Percentiles rank a stretch among this genome's conserved stretches.
phyloP scores from a whole-genome alignment of 2,888 invertebrate genomes.

The Leucoma salicis region DNA sequence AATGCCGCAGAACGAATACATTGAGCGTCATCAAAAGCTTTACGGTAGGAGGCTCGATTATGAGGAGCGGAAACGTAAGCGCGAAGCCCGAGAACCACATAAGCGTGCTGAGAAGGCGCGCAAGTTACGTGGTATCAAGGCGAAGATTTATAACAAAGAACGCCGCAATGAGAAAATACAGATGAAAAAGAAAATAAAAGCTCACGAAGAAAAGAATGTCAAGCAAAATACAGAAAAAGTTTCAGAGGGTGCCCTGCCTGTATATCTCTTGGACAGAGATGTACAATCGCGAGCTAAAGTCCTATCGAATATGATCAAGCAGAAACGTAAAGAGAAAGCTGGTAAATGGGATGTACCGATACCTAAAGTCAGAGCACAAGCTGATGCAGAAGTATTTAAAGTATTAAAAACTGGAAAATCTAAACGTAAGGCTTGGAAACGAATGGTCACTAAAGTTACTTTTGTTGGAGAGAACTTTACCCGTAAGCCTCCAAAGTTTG shows the following conservation, averaged over 20 bases:
- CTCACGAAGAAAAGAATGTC: conserved; percentile 97
- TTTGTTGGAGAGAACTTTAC: conserved; percentile 99
- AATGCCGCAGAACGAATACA: conserved; percentile 99
- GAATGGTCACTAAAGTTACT: conserved; percentile 99
- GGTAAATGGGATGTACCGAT: conserved; percentile 99
- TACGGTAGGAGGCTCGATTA: conserved; percentile 98
- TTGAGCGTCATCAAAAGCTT: conserved; percentile 98
- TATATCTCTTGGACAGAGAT: conserved; percentile 98
- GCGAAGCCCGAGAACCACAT: conserved; percentile 96
- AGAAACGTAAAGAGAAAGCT: conserved; percentile 99
- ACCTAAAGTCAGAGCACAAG: conserved; percentile 98
- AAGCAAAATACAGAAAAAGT: conserved; percentile 92
- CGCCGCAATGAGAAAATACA: conserved; percentile 99
- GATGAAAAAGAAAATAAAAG: conserved; percentile 99
- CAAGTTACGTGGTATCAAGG: conserved; percentile 96
- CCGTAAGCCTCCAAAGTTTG: conserved; percentile 99
- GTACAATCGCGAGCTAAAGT: conserved; percentile 96
- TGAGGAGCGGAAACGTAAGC: conserved; percentile 97
- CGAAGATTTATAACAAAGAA: conserved; percentile 98
- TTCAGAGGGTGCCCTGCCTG: conserved; percentile 95
- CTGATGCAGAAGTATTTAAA: conserved; percentile 98
- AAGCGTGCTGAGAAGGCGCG: conserved; percentile 94
- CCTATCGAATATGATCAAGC: conserved; percentile 99
- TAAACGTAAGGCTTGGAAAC: conserved; percentile 98
- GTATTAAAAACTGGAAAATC: conserved; percentile 95